Evolutionary conservation across 1,140 invertebrate genomes (phyloP).

Genomic region (Halotydeus destructor): DNA sequence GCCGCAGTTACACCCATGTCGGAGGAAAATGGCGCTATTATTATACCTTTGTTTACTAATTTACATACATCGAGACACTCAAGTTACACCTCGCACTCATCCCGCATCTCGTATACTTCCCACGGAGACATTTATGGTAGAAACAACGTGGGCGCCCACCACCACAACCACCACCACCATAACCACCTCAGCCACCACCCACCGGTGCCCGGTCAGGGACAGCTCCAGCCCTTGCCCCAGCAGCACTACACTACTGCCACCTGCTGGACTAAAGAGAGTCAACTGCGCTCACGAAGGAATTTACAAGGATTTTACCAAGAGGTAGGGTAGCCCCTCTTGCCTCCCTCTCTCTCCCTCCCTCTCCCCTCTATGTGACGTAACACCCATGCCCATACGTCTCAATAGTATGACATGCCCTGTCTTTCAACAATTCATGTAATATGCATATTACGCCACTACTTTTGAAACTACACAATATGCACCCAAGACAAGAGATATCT

Average conservation of each 20-base stretch:
- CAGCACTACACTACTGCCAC: no score
- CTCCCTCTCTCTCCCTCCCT: background rate
- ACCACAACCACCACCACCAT: no score
- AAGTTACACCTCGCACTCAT: constrained; percentile 80
- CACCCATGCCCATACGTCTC: no score
- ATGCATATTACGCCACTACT: no score
- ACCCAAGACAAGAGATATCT: no score
- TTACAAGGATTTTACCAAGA: constrained; percentile 19
- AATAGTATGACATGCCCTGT: no score
- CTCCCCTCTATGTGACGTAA: background rate
- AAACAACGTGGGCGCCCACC: no score
- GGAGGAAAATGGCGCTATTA: constrained; percentile 84
- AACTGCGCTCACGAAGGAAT: constrained; percentile 38
- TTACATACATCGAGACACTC: constrained; percentile 51
- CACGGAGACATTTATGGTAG: constrained; percentile 57
- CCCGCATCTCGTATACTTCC: constrained; percentile 71
- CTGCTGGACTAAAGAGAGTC: constrained; percentile 56
- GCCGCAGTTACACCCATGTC: constrained; percentile 94
- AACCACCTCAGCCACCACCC: no score
- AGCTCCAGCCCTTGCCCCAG: no score
- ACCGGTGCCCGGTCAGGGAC: no score
- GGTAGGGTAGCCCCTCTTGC: constrained; percentile 10
- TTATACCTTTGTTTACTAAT: constrained; percentile 52
- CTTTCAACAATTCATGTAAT: no score
- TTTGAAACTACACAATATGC: no score